A percentile compares a stretch with the other conserved stretches of the same genome.
Conservation (phyloP, 2,888 invertebrate genomes). For the Micoletzkya japonica region DNA sequence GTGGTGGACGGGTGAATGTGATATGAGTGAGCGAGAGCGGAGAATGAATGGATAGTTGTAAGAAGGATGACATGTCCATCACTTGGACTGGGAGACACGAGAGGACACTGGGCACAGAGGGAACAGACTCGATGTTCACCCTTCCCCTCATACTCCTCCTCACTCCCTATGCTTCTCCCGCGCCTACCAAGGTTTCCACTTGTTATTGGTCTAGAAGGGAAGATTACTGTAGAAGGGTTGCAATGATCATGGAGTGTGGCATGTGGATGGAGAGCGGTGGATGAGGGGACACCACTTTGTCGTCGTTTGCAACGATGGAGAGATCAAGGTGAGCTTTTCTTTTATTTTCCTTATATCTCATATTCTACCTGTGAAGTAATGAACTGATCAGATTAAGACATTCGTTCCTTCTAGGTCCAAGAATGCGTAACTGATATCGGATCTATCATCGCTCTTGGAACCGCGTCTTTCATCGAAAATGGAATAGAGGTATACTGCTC, state of each 20-base stretch:
- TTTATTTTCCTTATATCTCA: not conserved
- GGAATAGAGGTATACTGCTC: constrained; percentile 8
- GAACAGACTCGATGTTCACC: too few relatives aligned
- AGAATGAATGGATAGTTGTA: too few relatives aligned
- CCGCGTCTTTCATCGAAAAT: constrained; percentile 14
- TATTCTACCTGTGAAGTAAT: too few relatives aligned
- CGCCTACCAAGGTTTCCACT: constrained; percentile 18
- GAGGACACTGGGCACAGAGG: too few relatives aligned
- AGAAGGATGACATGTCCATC: constrained; percentile 11
- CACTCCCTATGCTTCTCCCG: not conserved
- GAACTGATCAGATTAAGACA: not conserved
- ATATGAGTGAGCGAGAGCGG: constrained; percentile 12
- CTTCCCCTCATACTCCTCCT: constrained; percentile 10
- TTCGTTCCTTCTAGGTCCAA: constrained; percentile 4
- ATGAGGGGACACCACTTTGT: constrained; percentile 21
- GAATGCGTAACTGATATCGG: constrained; percentile 27
- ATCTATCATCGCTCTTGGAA: constrained; percentile 17
- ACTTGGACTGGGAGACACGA: too few relatives aligned
- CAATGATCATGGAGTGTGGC: constrained; percentile 26
- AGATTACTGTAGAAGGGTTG: constrained; percentile 24
- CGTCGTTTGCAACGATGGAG: constrained; percentile 23
- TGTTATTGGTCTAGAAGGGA: not conserved
- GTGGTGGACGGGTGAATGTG: not conserved
- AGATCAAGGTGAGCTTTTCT: constrained; percentile 5
- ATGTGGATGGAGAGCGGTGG: constrained; percentile 27